A percentile compares a stretch with the other conserved stretches of the same genome.
These are phyloP conservation scores for Bradynema listronoti DNA, from an alignment of 1,140 invertebrate genomes.

Conservation along the genomic window DNA sequence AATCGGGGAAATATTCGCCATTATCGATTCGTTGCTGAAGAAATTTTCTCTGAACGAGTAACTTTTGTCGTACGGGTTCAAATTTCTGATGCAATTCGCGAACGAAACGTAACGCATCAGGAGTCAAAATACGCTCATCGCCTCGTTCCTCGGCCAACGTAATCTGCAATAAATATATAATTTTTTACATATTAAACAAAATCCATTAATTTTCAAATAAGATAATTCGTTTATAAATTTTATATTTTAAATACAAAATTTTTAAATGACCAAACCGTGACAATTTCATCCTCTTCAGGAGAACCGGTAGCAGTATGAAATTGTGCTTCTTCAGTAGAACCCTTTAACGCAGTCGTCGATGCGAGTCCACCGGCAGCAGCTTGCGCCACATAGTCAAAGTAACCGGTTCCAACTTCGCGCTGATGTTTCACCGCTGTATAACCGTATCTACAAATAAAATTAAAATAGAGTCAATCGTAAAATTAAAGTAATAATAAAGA, in stretches of 20 bases:
- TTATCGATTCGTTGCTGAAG: slow-evolving; percentile 44
- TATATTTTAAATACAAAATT: background rate
- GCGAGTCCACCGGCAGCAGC: slow-evolving; percentile 57
- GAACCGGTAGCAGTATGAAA: slow-evolving; percentile 56
- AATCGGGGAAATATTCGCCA: slow-evolving; percentile 53
- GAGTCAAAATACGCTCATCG: slow-evolving; percentile 55
- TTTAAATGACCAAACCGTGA: slow-evolving; percentile 37
- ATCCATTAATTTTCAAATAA: slow-evolving; percentile 9
- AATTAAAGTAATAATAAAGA: slow-evolving; percentile 8
- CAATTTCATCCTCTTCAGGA: slow-evolving; percentile 55
- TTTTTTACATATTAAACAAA: background rate
- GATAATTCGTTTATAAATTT: background rate
- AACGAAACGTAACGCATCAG: slow-evolving; percentile 55
- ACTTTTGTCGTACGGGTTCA: slow-evolving; percentile 39
- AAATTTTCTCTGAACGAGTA: slow-evolving; percentile 42
- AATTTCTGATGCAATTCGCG: slow-evolving; percentile 49
- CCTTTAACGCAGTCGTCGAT: slow-evolving; percentile 56
- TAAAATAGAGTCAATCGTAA: slow-evolving; percentile 14
- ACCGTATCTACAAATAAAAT: slow-evolving; percentile 40
- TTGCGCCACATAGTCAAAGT: slow-evolving; percentile 57
- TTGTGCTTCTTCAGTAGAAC: slow-evolving; percentile 59
- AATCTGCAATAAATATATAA: slow-evolving; percentile 28
- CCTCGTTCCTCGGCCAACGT: slow-evolving; percentile 40
- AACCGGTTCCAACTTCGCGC: slow-evolving; percentile 59
- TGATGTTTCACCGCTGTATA: slow-evolving; percentile 60